A percentile compares a stretch with the other conserved stretches of the same genome.
phyloP scores from a whole-genome alignment of 2,113 vertebrate species.

The Ptilonorhynchus violaceus region DNA sequence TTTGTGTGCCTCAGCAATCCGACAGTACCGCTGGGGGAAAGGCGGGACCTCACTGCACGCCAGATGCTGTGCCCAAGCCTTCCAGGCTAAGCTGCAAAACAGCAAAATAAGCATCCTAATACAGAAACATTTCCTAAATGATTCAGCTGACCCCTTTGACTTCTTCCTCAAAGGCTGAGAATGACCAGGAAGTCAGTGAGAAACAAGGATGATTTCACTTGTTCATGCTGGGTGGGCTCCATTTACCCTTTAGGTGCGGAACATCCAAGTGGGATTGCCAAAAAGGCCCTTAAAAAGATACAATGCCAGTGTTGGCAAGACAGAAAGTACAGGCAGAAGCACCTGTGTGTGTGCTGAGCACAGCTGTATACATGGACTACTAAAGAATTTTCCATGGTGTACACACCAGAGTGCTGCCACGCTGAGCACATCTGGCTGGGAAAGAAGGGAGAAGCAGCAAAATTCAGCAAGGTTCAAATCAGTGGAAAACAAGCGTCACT shows the following conservation, averaged over 20 bases:
- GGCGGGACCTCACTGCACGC: neutral
- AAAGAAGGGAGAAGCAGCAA: neutral
- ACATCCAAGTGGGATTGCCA: neutral
- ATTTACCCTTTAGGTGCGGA: neutral
- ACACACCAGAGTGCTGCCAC: neutral
- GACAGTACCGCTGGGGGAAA: neutral
- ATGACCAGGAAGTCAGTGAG: neutral
- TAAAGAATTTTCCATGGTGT: neutral
- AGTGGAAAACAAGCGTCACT: neutral
- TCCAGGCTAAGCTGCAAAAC: neutral
- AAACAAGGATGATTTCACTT: conserved; percentile 7
- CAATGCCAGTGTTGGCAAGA: neutral
- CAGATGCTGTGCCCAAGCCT: neutral
- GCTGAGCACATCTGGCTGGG: neutral
- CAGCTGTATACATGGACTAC: neutral
- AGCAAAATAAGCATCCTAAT: neutral
- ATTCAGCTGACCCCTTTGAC: conserved; percentile 45
- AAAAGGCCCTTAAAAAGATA: conserved; percentile 8
- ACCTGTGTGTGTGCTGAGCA: neutral
- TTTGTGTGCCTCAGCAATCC: neutral
- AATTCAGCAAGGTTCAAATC: neutral
- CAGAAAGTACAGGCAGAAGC: conserved; percentile 28
- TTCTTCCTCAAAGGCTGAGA: neutral
- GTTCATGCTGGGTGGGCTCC: conserved; percentile 58
- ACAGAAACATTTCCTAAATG: conserved; percentile 18